These are phyloP conservation scores for Teleopsis dalmanni DNA, from an alignment of 1,140 invertebrate species.

Conservation along the genomic window DNA sequence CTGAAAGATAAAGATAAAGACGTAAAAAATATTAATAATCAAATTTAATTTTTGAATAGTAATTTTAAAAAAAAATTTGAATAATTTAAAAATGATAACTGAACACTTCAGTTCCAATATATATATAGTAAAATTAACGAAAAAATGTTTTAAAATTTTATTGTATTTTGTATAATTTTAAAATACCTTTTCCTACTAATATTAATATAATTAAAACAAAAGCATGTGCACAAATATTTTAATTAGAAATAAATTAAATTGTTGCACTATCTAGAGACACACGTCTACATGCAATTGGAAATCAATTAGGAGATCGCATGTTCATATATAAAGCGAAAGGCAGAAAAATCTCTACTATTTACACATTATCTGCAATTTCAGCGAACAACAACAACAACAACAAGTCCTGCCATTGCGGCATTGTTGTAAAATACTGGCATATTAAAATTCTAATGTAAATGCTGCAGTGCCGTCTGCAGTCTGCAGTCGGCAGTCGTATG, in stretches of 20 bases:
- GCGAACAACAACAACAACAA: conserved; percentile 4
- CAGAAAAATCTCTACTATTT: conserved; percentile 11
- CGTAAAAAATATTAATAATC: conserved; percentile 2
- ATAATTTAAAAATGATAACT: conserved; percentile 3
- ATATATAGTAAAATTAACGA: too few species aligned
- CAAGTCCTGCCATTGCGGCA: neutral
- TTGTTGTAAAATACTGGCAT: neutral
- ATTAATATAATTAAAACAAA: too few species aligned
- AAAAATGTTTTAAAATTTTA: too few species aligned
- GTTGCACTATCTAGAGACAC: too few species aligned
- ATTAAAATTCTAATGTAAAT: neutral
- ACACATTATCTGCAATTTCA: neutral
- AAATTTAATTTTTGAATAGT: conserved; percentile 1
- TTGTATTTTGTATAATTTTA: too few species aligned
- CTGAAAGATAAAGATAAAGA: conserved; percentile 21
- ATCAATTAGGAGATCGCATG: conserved; percentile 13
- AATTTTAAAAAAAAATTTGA: neutral
- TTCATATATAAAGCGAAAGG: conserved; percentile 18
- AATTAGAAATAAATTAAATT: too few species aligned
- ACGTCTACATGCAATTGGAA: conserved; percentile 28
- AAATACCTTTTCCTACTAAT: too few species aligned
- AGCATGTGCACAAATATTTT: too few species aligned
- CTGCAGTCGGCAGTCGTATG: neutral
- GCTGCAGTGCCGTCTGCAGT: neutral
- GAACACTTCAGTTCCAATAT: too few species aligned